Percentiles rank a stretch among this genome's conserved stretches.
phyloP scores from a whole-genome alignment of 2,113 vertebrate species.

The Psettodes erumei region DNA sequence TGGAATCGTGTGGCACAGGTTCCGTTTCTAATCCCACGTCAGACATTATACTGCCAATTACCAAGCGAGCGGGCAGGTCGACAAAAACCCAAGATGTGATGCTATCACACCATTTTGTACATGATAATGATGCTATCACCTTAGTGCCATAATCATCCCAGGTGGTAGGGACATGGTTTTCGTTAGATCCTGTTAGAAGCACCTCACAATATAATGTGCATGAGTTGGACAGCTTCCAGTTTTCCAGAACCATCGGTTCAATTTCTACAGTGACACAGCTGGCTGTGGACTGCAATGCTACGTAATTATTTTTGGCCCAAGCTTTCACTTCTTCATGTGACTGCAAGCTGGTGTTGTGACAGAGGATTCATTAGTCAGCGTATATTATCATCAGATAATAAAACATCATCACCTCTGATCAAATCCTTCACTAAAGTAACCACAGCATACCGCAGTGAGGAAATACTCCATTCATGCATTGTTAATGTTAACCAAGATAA shows the following conservation, averaged over 20 bases:
- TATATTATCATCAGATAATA: background rate
- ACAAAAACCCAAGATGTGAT: constrained; percentile 3
- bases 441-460: too few species aligned
- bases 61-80: constrained; percentile 28
- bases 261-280: background rate
- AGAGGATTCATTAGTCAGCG: background rate
- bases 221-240: background rate
- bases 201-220: background rate
- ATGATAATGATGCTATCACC: constrained; percentile 1
- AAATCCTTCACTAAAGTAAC: background rate
- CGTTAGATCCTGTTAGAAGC: background rate
- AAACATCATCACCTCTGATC: too few species aligned
- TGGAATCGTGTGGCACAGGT: constrained; percentile 55
- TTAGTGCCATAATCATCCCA: background rate
- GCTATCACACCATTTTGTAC: background rate
- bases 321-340: background rate
- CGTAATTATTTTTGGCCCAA: background rate
- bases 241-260: background rate
- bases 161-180: background rate
- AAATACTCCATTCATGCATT: too few species aligned
- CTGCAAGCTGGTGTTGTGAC: background rate
- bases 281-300: background rate
- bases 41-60: constrained; percentile 55
- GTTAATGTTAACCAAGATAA: too few species aligned
- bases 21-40: constrained; percentile 61